Base-by-base conservation (phyloP, 2,797 vertebrate genomes). In the Mionectes olivaceus region DNA sequence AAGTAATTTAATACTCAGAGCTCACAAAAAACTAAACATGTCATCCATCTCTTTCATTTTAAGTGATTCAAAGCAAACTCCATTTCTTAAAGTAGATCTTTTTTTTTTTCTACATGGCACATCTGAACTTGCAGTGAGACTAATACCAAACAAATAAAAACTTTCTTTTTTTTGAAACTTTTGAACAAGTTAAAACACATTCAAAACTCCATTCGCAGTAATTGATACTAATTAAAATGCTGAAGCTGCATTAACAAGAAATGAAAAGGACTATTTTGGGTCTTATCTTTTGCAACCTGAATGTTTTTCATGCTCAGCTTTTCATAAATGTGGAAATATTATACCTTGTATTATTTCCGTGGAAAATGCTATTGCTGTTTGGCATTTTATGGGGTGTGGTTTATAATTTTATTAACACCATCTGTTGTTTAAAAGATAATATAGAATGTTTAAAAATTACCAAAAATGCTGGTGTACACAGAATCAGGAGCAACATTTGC, bases 1-100 rank as follows among this genome's bases (percentile, higher is more conserved):
- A 96, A 96, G 95, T 96, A 95, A 97, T 97, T 93, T 97, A 96
- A 97, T 97, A 97, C 96, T 95, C 79, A 61, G 76, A 96, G 83
- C 93, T 95, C 82, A 85, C 83, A 95, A 71, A 87, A 96, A 94
- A 83, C 75, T 94, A 95, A 70, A 87, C 56, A 46, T 96, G 88
- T 94, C 91, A 97, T 96, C 75, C 94, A 97, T 96, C 90, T 96
- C 95, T 96, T 97, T 95, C 92, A 97, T 94, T 96, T 96, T 94
- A 96, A 96, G 89, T 90, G 93, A 97, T 97, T 97, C 94, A 97
- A 96, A 97, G 93, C 82, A 96, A 97, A 94, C 89, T 87, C 90
- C 39, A 18, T 94, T 97, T 97, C 90, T 96, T 96, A 93, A 97
- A 97, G 95, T 81, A 88, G 84, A 89, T 95, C 30, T 80, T 87